Evolutionary conservation across 1,140 invertebrate species (phyloP).

Genomic region (Drosophila tristis): DNA sequence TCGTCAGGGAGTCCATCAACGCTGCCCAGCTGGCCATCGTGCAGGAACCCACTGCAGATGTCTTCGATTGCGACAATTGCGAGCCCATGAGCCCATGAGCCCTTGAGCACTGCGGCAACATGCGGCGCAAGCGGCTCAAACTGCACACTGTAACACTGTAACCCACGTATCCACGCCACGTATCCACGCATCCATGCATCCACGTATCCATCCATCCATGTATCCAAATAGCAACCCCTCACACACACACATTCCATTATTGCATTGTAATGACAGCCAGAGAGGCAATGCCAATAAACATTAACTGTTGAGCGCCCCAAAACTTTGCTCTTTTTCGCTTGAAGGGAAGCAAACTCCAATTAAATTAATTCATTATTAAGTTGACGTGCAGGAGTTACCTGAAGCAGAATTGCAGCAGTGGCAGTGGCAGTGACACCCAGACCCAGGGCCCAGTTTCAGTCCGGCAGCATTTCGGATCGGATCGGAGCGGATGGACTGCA

Average conservation of each 20-base stretch:
- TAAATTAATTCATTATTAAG: too few relatives aligned
- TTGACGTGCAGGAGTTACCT: too few relatives aligned
- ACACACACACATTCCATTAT: slow-evolving; percentile 35
- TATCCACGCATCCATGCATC: neutral
- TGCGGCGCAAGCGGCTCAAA: slow-evolving; percentile 99
- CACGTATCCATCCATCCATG: slow-evolving; percentile 1
- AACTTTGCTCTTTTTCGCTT: too few relatives aligned
- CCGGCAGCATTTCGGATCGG: too few relatives aligned
- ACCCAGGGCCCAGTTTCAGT: too few relatives aligned
- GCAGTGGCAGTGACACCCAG: too few relatives aligned
- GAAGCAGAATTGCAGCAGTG: too few relatives aligned
- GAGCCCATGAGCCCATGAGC: slow-evolving; percentile 99
- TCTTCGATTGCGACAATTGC: slow-evolving; percentile 98
- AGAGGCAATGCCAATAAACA: slow-evolving; percentile 45
- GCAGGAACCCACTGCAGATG: slow-evolving; percentile 96
- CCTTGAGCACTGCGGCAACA: slow-evolving; percentile 95
- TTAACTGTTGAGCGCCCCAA: neutral
- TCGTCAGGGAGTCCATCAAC: slow-evolving; percentile 99
- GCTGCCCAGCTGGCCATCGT: slow-evolving; percentile 97
- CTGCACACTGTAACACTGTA: slow-evolving; percentile 85
- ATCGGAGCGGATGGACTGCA: too few relatives aligned
- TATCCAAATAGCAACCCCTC: neutral
- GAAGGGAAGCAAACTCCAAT: too few relatives aligned
- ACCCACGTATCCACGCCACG: neutral
- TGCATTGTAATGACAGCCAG: too few relatives aligned